Base-by-base conservation (phyloP, 2,888 invertebrate species). In the Caenorhabditis sinica region DNA sequence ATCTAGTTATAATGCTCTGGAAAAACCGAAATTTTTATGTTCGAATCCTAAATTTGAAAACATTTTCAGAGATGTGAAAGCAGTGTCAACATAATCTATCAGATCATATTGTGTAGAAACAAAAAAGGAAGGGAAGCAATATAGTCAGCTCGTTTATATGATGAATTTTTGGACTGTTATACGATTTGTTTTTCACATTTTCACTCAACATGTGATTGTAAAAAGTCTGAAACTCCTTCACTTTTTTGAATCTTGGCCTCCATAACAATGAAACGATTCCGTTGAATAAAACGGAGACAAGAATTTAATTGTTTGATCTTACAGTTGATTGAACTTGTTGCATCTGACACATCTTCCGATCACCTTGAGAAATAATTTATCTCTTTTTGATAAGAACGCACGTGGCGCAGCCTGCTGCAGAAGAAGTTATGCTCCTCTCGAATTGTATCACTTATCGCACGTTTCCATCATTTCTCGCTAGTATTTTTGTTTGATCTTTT, bases 311-410 rank as follows among this genome's bases (percentile, higher is more conserved):
- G 75, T 75, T 75, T 75, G 75, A 75, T 75, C 75, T 65, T 30
- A 56, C 40, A 56, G 53, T 43, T 43, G 65, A 56, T 75, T 75
- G 75, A 65, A 53, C 56, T 75, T 28, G 25, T 36, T 74, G 43
- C 43, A 30, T 17, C 53, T 33, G 53, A 53, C 69, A 69, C 69
- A 69, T 69, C 56, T 56, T 25, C 56, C 56, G 69, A 68, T 69
- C 56, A 56, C 69, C 69, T 69, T 69, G 56, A 66, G 28, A 56
- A 75, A 75, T 66, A 66, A 66, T 75, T 72, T 58, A 45, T 61
- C 58, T 72, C 72, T 72, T 58, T 72, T 43, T 63, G 63, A 63
- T 63, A 36, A 69, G 69, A 69, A 69, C 69, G 69, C 69, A 69
- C 69, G 69, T 69, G 69, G 69, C 53, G 51, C 68, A 66, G 63